Evolutionary conservation across 2,797 vertebrate genomes (phyloP).

Genomic region (Cossypha caffra): DNA sequence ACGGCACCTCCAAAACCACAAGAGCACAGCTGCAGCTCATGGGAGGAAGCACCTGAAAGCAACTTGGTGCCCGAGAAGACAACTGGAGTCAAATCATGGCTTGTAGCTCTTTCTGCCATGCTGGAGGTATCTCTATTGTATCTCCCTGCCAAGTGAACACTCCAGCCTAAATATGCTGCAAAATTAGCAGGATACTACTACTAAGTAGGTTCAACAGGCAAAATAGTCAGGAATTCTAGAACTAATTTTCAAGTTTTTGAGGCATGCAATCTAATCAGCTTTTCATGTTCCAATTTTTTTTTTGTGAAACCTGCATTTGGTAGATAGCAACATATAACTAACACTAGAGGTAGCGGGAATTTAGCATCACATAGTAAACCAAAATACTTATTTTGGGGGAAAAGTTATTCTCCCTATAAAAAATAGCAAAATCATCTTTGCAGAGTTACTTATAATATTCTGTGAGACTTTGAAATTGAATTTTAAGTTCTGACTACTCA

Average conservation of each 20-base stretch:
- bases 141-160: background rate
- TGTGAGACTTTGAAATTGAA: background rate
- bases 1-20: background rate
- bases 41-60: background rate
- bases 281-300: background rate
- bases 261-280: background rate
- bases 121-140: rapidly evolving
- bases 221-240: background rate
- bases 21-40: background rate
- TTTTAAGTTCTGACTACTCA: background rate
- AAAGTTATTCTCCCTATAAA: background rate
- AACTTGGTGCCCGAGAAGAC: background rate
- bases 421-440: background rate
- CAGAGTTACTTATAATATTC: background rate
- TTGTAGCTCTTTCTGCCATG: background rate
- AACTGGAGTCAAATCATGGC: background rate
- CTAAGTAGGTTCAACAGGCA: background rate
- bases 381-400: rapidly evolving
- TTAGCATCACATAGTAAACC: background rate
- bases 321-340: background rate
- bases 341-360: background rate
- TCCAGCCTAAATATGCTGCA: background rate
- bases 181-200: background rate
- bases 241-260: background rate
- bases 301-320: background rate